These are phyloP conservation scores for Scotopteryx bipunctaria DNA, from an alignment of 2,888 invertebrate genomes.

Conservation along the genomic window DNA sequence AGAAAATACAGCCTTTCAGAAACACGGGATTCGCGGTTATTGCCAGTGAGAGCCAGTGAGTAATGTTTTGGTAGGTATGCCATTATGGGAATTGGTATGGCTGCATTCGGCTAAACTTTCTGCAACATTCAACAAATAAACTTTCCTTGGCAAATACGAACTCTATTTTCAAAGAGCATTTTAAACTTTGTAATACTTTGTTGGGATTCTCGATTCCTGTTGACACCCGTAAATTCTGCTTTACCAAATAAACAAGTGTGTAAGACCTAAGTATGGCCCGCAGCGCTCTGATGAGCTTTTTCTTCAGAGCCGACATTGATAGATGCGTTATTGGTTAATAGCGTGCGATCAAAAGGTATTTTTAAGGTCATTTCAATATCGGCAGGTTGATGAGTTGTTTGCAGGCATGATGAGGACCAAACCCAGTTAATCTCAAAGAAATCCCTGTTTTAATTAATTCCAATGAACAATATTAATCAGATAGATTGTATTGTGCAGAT, in stretches of 20 bases:
- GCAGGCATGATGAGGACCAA: background rate
- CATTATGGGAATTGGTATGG: slow-evolving; percentile 18
- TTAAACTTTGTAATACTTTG: background rate
- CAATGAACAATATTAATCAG: slow-evolving; percentile 9
- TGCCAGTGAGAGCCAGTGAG: slow-evolving; percentile 17
- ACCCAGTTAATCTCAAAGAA: slow-evolving; percentile 18
- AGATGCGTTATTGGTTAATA: slow-evolving; percentile 37
- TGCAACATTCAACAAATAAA: slow-evolving; percentile 16
- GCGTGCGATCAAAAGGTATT: slow-evolving; percentile 26
- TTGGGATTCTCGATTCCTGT: slow-evolving; percentile 6
- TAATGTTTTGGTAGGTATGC: slow-evolving; percentile 20
- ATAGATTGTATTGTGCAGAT: no score
- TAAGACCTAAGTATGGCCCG: slow-evolving; percentile 13
- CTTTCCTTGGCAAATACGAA: slow-evolving; percentile 8
- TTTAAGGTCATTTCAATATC: slow-evolving; percentile 25
- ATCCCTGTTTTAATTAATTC: slow-evolving; percentile 24
- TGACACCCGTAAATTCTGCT: slow-evolving; percentile 5
- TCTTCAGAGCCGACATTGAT: slow-evolving; percentile 37
- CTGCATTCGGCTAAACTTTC: slow-evolving; percentile 18
- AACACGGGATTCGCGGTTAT: slow-evolving; percentile 12
- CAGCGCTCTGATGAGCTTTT: slow-evolving; percentile 34
- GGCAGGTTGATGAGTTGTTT: background rate
- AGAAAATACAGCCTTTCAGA: slow-evolving; percentile 10
- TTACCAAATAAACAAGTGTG: slow-evolving; percentile 2
- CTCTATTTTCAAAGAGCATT: slow-evolving; percentile 4